A percentile compares a stretch with the other conserved stretches of the same genome.
phyloP scores from a whole-genome alignment of 2,113 vertebrate genomes.

The Aphelocoma coerulescens region DNA sequence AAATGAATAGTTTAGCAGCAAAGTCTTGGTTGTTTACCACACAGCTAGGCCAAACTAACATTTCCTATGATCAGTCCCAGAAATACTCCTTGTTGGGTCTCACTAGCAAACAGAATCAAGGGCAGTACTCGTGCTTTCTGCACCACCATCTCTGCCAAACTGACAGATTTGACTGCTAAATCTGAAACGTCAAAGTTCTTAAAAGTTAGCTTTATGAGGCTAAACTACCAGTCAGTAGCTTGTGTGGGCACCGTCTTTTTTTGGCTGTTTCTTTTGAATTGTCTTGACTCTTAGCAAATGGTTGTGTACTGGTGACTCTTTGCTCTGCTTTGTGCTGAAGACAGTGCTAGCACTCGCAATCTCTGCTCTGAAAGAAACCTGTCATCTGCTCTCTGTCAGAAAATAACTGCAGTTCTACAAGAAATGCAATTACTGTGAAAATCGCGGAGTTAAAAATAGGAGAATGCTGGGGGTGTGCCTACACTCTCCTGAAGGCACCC shows the following conservation, averaged over 20 bases:
- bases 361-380: neutral
- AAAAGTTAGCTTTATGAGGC: neutral
- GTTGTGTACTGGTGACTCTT: neutral
- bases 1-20: neutral
- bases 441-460: neutral
- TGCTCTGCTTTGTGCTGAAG: neutral
- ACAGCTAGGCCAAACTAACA: neutral
- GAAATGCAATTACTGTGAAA: neutral
- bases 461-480: neutral
- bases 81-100: neutral
- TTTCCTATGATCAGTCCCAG: neutral
- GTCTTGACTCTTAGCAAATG: neutral
- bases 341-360: neutral
- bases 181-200: neutral
- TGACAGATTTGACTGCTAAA: neutral
- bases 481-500: too few relatives aligned
- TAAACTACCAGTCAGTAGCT: neutral
- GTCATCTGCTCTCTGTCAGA: neutral
- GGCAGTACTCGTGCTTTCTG: neutral
- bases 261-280: neutral
- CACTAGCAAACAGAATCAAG: neutral
- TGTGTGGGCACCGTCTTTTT: neutral
- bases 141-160: neutral
- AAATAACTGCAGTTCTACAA: neutral
- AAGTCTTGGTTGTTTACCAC: neutral